Percentiles rank a stretch among this genome's conserved stretches.
phyloP scores from a whole-genome alignment of 2,113 vertebrate species.

The Tretioscincus oriximinensis region DNA sequence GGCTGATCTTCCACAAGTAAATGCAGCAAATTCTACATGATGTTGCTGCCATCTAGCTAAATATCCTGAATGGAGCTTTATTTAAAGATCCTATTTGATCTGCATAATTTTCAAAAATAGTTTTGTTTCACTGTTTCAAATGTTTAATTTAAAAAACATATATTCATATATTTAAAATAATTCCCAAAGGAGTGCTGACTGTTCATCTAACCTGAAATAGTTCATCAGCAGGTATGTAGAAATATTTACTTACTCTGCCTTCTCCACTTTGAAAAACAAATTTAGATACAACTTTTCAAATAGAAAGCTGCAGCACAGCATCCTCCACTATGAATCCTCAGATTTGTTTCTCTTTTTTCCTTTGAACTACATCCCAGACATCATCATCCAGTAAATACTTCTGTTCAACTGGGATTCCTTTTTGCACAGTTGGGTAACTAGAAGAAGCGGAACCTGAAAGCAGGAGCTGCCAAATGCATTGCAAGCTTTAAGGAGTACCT shows the following conservation, averaged over 20 bases:
- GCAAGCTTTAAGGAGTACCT: constrained; percentile 1
- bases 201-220: not conserved
- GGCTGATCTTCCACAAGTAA: no score
- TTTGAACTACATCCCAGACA: not conserved
- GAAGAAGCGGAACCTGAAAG: constrained; percentile 9
- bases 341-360: not conserved
- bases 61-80: no score
- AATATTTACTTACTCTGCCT: not conserved
- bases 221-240: not conserved
- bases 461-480: not conserved
- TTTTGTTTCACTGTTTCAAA: not conserved
- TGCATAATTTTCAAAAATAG: not conserved
- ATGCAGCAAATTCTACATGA: no score
- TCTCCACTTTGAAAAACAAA: not conserved
- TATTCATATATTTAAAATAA: not conserved
- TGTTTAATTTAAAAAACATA: not conserved
- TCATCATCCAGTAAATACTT: not conserved
- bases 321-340: not conserved
- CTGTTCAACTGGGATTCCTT: not conserved
- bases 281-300: not conserved
- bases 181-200: not conserved
- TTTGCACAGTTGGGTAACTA: not conserved
- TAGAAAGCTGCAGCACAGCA: not conserved
- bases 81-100: no score
- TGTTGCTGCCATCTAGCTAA: not conserved